A percentile compares a stretch with the other conserved stretches of the same genome.
Conservation (phyloP, 2,888 invertebrate genomes). For the Nowickia ferox region DNA sequence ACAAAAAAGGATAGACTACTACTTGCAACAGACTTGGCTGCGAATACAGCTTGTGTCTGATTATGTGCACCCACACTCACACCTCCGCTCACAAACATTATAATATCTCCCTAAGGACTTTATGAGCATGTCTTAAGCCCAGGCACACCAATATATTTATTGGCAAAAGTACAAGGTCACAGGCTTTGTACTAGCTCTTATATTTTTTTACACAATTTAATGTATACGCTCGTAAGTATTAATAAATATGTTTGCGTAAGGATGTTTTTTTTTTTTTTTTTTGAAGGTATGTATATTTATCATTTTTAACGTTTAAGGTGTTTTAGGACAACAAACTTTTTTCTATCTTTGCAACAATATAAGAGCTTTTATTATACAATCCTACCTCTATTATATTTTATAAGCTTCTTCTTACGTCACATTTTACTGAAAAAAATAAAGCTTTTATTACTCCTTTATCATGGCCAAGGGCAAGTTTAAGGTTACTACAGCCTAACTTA, state of each 20-base stretch:
- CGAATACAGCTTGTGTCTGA: constrained; percentile 7
- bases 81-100: not conserved
- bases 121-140: constrained; percentile 42
- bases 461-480: constrained; percentile 72
- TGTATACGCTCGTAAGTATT: not conserved
- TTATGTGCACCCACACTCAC: constrained; percentile 1
- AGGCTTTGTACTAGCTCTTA: constrained; percentile 29
- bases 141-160: constrained; percentile 19
- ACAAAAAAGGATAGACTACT: not conserved
- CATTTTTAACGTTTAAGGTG: constrained; percentile 38
- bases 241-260: not conserved
- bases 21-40: not conserved
- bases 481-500: constrained; percentile 49
- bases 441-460: constrained; percentile 53
- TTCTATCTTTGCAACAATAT: not conserved
- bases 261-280: not conserved
- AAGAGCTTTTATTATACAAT: constrained; percentile 54
- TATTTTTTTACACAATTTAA: constrained; percentile 6
- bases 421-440: constrained; percentile 44
- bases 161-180: constrained; percentile 78
- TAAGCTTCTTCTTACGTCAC: constrained; percentile 41
- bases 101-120: constrained; percentile 77
- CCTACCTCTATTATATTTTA: constrained; percentile 27
- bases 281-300: not conserved
- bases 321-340: constrained; percentile 43